Percentiles rank a stretch among this genome's conserved stretches.
Conservation (phyloP, 2,113 vertebrate species). For the Gorsachius goisagi region DNA sequence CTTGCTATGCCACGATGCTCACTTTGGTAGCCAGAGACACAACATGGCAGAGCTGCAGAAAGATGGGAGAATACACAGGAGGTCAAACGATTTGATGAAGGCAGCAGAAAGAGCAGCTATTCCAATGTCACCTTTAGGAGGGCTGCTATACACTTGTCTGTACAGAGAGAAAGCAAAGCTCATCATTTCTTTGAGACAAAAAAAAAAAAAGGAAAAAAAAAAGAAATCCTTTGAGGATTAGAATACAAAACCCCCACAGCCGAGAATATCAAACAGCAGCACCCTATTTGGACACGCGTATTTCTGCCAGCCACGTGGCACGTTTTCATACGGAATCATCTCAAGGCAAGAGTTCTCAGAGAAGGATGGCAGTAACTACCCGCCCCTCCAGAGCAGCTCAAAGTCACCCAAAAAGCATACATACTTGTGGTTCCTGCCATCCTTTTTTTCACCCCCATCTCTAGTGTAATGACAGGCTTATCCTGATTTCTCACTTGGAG, state of each 20-base stretch:
- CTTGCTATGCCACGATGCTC: background rate
- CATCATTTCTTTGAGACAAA: background rate
- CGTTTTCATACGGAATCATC: background rate
- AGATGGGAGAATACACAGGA: background rate
- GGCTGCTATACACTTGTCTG: background rate
- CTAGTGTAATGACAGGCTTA: background rate
- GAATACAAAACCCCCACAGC: background rate
- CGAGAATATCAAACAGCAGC: background rate
- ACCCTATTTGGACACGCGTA: rapidly evolving
- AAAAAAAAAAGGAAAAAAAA: background rate
- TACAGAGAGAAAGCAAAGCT: background rate
- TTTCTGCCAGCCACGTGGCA: background rate
- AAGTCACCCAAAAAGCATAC: background rate
- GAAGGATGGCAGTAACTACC: background rate
- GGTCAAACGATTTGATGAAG: background rate
- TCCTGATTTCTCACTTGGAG: background rate
- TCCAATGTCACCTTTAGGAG: background rate
- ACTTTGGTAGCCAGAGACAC: background rate
- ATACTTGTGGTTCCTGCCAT: background rate
- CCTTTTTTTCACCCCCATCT: background rate
- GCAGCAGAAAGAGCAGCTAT: background rate
- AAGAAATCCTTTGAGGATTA: background rate
- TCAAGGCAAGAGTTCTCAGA: background rate
- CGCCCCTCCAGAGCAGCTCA: background rate
- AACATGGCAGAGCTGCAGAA: background rate